Evolutionary conservation across 23 tunicate genomes (phyloP).

Genomic region (Corella eumyota): DNA sequence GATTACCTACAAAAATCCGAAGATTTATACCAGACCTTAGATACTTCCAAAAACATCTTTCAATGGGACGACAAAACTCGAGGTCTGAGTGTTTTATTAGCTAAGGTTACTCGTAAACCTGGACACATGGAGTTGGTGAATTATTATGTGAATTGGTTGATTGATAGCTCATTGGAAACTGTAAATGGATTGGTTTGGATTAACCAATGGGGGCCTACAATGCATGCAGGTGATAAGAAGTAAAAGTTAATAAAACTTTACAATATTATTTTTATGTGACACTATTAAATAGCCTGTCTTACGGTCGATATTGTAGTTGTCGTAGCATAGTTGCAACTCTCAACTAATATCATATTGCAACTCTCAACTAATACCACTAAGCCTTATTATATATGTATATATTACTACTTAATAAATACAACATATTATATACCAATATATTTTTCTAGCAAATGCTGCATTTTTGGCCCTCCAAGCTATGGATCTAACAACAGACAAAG

Average conservation of each 20-base stretch:
- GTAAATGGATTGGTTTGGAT: constrained; percentile 28
- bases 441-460: constrained; percentile 37
- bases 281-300: too few species aligned
- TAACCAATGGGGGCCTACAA: constrained; percentile 15
- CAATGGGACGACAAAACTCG: constrained; percentile 29
- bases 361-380: too few species aligned
- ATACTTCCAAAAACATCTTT: constrained; percentile 7
- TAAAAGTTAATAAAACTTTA: too few species aligned
- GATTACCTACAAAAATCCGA: constrained; percentile 15
- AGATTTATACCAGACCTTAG: neutral
- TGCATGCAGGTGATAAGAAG: constrained; percentile 58
- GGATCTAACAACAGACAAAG: neutral
- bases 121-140: neutral
- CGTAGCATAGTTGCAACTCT: too few species aligned
- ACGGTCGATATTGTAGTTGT: too few species aligned
- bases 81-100: constrained; percentile 21
- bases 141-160: constrained; percentile 15
- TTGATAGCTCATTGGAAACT: neutral
- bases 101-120: constrained; percentile 6
- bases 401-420: too few species aligned
- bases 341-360: too few species aligned
- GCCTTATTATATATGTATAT: too few species aligned
- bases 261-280: too few species aligned
- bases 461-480: constrained; percentile 28
- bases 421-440: too few species aligned